Evolutionary conservation across 1,140 invertebrate species (phyloP).

Genomic region (Campoletis sonorensis): DNA sequence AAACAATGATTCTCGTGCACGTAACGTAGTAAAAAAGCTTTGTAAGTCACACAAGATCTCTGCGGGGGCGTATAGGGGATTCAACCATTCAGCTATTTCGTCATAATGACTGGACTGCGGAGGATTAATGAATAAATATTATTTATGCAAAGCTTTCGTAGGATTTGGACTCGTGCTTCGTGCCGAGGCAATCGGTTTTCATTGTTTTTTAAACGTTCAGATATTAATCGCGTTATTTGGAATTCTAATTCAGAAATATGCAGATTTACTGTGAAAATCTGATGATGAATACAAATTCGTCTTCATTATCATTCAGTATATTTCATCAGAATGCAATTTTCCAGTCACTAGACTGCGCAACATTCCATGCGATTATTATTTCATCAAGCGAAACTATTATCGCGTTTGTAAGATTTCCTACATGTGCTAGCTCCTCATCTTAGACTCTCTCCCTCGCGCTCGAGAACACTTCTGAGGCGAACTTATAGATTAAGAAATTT

Average conservation of each 20-base stretch:
- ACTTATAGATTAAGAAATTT: conserved; percentile 37
- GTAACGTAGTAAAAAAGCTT: neutral
- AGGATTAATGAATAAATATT: neutral
- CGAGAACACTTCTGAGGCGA: conserved; percentile 1
- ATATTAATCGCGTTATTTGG: too few species aligned
- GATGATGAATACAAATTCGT: neutral
- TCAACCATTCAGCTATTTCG: neutral
- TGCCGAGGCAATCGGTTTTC: too few species aligned
- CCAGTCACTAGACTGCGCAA: neutral
- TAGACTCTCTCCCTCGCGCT: neutral
- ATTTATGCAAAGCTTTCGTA: neutral
- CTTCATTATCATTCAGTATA: neutral
- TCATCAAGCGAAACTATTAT: neutral
- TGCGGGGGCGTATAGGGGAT: neutral
- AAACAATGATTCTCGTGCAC: neutral
- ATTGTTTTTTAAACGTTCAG: too few species aligned
- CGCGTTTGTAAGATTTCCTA: neutral
- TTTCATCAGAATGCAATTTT: neutral
- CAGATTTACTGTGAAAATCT: neutral
- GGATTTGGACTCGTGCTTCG: too few species aligned
- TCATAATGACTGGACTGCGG: neutral
- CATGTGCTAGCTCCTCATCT: too few species aligned
- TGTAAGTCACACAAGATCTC: neutral
- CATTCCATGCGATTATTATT: neutral
- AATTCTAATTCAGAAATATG: neutral